Evolutionary conservation across 2,113 vertebrate genomes (phyloP), one percentile per base, ranked within the genome.

Genomic region (Misgurnus anguillicaudatus): DNA sequence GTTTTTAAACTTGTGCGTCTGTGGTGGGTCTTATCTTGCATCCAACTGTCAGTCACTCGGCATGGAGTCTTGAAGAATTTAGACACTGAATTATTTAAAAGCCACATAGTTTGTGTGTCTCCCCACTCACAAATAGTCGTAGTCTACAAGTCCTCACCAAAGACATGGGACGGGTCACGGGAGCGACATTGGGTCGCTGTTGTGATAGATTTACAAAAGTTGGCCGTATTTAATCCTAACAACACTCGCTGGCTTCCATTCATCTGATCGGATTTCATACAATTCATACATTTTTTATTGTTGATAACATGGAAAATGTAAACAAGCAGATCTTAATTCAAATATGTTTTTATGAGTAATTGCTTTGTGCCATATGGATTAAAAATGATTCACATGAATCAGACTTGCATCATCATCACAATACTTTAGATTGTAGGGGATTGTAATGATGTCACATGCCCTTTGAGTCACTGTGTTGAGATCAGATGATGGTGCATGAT

Each of bases 41-140:
- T 71, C 38, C 69, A 72, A 72, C 36, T 41, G 36, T n/a, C n/a
- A n/a, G n/a, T n/a, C n/a, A n/a, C 6, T 71, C 36, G n/a, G n/a
- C 6, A 21, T 72, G 39, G 10, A 5, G 9, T 57, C 11, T 72
- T 58, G 21, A 58, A 31, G 24, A 31, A 31, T 58, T 72, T 72
- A 72, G 53, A 72, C 6, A 14, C 68, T 70, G 31, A 70, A 53
- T 38, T 38, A 70, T 3, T 31, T 70, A 14, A 14, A 5, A 57
- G 10, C 19, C 69, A 72, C 0, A 14, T 14, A 14, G 19, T 4
- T 5, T 41, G 9, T 8, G n/a, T 67, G 16, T 70, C 67, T 70
- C 8, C 14, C 14, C 21, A 51, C 67, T 51, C 24, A 51, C 48
- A 16, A 14, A 48, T 16, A 47, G 9, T 53, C 6, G 51, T 5